Percentiles rank a stretch among this genome's conserved stretches.
Evolutionary conservation across 2,797 vertebrate genomes (phyloP).

Genomic region (Fratercula arctica): DNA sequence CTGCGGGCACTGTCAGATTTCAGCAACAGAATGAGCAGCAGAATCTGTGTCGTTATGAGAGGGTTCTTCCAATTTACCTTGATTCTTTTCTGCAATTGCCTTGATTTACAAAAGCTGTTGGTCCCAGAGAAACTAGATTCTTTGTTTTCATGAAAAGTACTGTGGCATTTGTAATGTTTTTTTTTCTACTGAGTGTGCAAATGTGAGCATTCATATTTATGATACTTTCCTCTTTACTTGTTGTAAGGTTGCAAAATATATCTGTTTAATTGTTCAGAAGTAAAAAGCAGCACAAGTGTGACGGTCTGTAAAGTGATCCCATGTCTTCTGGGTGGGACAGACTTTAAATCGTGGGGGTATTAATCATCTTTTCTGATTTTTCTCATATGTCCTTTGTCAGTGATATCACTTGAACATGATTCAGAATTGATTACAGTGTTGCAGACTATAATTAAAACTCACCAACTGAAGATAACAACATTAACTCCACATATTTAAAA

Average conservation of each 20-base stretch:
- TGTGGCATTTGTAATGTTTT: not conserved
- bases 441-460: not conserved
- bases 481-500: not conserved
- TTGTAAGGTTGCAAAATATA: not conserved
- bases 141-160: not conserved
- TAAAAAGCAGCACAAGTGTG: not conserved
- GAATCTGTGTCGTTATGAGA: not conserved
- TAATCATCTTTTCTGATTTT: not conserved
- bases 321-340: not conserved
- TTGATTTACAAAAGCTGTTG: not conserved
- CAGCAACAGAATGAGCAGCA: not conserved
- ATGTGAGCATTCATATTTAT: not conserved
- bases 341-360: not conserved
- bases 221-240: not conserved
- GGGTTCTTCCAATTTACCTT: not conserved
- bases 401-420: not conserved
- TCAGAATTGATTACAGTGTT: not conserved
- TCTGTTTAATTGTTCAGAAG: not conserved
- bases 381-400: not conserved
- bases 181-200: not conserved
- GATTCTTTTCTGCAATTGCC: not conserved
- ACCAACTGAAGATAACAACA: not conserved
- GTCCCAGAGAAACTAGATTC: not conserved
- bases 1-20: not conserved
- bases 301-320: not conserved